These are phyloP conservation scores for Mormyrus proboscirostris DNA, from an alignment of 2,797 vertebrate species.

Conservation along the genomic window DNA sequence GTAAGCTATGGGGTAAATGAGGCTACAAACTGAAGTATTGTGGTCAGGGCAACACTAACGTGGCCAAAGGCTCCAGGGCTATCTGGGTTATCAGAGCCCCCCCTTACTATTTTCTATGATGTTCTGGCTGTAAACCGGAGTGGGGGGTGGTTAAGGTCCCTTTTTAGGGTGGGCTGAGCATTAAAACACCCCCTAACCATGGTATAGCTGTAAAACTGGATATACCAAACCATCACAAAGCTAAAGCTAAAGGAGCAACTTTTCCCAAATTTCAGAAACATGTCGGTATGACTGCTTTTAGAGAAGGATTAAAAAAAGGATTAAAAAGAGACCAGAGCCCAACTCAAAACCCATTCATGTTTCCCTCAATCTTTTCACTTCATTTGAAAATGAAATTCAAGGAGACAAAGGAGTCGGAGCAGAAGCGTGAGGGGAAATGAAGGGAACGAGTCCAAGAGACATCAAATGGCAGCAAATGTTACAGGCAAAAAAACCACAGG, in stretches of 20 bases:
- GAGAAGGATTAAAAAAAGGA: background rate
- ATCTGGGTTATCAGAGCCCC: background rate
- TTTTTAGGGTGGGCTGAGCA: background rate
- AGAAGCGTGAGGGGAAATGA: slow-evolving; percentile 17
- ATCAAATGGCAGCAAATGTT: slow-evolving; percentile 1
- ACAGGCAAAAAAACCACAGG: slow-evolving; percentile 10
- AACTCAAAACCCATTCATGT: background rate
- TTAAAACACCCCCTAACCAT: background rate
- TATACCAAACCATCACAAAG: background rate
- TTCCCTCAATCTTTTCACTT: background rate
- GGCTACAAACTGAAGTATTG: background rate
- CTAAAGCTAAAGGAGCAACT: background rate
- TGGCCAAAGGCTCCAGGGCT: background rate
- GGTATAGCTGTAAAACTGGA: background rate
- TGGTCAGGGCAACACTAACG: background rate
- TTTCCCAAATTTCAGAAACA: background rate
- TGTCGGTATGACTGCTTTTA: background rate
- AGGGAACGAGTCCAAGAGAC: background rate
- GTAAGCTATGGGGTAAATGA: background rate
- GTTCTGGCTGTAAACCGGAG: background rate
- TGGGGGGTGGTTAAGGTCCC: background rate
- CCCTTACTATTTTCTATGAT: background rate
- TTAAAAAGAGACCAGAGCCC: background rate
- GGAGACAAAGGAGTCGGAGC: slow-evolving; percentile 9
- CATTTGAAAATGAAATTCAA: background rate